Conservation (phyloP, 2,888 invertebrate species). For the Pseudoips prasinana region DNA sequence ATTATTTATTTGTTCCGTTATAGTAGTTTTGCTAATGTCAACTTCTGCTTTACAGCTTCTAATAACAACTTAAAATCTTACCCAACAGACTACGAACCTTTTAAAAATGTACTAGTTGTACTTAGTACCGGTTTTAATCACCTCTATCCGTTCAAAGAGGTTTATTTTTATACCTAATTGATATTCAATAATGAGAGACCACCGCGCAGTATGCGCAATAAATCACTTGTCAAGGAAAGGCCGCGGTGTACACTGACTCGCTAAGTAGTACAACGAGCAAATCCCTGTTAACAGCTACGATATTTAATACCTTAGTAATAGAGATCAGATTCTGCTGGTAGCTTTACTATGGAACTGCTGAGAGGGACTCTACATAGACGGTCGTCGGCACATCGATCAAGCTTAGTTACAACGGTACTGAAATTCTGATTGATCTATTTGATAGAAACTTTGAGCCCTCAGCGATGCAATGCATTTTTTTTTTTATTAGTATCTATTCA, state of each 20-base stretch:
- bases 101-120: slow-evolving; percentile 12
- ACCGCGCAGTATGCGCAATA: slow-evolving; percentile 35
- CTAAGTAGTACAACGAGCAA: slow-evolving; percentile 26
- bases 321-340: too few species aligned
- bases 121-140: slow-evolving; percentile 23
- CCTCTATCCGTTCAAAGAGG: slow-evolving; percentile 16
- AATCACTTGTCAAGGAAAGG: slow-evolving; percentile 40
- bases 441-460: neutral
- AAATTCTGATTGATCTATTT: slow-evolving; percentile 7
- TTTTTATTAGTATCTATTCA: too few species aligned
- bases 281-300: slow-evolving; percentile 2
- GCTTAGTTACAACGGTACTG: slow-evolving; percentile 20
- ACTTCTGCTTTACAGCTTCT: too few species aligned
- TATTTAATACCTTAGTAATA: too few species aligned
- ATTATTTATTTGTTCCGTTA: too few species aligned
- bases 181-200: slow-evolving; percentile 41
- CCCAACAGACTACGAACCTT: too few species aligned
- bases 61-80: neutral
- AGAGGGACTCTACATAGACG: slow-evolving; percentile 31
- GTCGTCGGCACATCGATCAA: slow-evolving; percentile 33
- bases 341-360: neutral
- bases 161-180: slow-evolving; percentile 38
- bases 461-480: too few species aligned
- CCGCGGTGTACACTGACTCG: slow-evolving; percentile 32
- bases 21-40: too few species aligned